phyloP scores from a whole-genome alignment of 2,888 invertebrate genomes.

The Cacoxenus indagator region DNA sequence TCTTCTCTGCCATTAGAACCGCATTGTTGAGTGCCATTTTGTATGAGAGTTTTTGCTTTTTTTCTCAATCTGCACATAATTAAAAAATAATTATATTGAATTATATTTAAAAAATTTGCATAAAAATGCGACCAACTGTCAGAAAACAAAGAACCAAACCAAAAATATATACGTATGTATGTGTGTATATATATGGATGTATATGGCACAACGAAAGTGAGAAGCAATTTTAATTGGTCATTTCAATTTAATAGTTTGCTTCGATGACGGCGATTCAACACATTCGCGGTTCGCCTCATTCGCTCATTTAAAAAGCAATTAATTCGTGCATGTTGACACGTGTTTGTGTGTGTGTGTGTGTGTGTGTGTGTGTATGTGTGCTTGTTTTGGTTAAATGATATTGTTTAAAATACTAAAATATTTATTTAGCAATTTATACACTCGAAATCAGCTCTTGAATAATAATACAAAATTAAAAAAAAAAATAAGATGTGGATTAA shows the following conservation, averaged over 20 bases:
- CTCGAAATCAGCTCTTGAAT: not conserved
- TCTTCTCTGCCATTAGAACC: too few species aligned
- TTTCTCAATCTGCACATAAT: conserved; percentile 50
- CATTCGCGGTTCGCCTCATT: not conserved
- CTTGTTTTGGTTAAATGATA: not conserved
- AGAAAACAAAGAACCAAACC: not conserved
- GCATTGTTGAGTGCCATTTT: too few species aligned
- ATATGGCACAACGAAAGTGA: conserved; percentile 17
- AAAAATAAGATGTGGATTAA: too few species aligned
- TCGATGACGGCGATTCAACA: not conserved
- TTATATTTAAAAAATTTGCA: conserved; percentile 38
- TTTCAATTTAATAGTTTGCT: conserved; percentile 21
- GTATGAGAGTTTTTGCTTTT: not conserved
- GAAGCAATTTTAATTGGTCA: conserved; percentile 24
- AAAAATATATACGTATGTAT: too few species aligned
- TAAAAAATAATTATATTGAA: conserved; percentile 49
- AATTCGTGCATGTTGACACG: not conserved
- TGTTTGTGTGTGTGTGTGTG: not conserved
- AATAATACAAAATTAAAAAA: too few species aligned
- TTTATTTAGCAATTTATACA: not conserved
- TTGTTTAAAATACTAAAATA: conserved; percentile 1
- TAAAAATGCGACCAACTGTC: not conserved
- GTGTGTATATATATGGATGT: too few species aligned
- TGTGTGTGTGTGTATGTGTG: not conserved
- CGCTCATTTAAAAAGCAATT: conserved; percentile 21